Percentiles rank a stretch among this genome's conserved stretches.
These are phyloP conservation scores for Hipposideros armiger DNA, from an alignment of 2,113 vertebrate species.

Conservation along the genomic window DNA sequence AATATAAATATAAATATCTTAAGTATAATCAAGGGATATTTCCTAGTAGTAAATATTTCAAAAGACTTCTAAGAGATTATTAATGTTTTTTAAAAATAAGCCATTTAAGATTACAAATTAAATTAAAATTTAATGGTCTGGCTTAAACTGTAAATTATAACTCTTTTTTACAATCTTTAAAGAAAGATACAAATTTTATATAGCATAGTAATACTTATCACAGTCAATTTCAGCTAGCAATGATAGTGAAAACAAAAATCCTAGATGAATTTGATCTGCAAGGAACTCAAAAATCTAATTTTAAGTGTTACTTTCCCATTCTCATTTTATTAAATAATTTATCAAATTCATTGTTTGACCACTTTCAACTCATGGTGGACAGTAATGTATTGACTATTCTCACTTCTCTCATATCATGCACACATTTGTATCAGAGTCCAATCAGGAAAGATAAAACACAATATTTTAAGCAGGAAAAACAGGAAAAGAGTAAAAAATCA, in stretches of 20 bases:
- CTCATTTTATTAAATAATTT: background rate
- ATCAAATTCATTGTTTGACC: background rate
- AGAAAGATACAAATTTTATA: background rate
- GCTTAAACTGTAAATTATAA: background rate
- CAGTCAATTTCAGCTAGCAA: background rate
- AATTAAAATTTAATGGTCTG: conserved; percentile 39
- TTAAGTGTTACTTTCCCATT: background rate
- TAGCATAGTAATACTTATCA: background rate
- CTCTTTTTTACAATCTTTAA: conserved; percentile 13
- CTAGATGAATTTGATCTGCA: background rate
- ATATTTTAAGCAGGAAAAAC: background rate
- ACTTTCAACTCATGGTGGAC: background rate
- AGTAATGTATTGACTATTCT: background rate
- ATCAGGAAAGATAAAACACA: background rate
- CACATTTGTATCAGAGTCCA: background rate
- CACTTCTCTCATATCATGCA: background rate
- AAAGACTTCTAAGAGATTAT: background rate
- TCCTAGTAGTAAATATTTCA: conserved; percentile 31
- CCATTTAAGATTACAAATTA: background rate
- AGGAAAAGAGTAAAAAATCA: background rate
- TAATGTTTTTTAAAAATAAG: conserved; percentile 39
- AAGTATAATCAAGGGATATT: background rate
- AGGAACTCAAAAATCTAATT: background rate
- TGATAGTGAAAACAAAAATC: background rate
- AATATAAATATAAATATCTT: conserved; percentile 16